Evolutionary conservation across 2,113 vertebrate species (phyloP).

Genomic region (Cheirogaleus medius): DNA sequence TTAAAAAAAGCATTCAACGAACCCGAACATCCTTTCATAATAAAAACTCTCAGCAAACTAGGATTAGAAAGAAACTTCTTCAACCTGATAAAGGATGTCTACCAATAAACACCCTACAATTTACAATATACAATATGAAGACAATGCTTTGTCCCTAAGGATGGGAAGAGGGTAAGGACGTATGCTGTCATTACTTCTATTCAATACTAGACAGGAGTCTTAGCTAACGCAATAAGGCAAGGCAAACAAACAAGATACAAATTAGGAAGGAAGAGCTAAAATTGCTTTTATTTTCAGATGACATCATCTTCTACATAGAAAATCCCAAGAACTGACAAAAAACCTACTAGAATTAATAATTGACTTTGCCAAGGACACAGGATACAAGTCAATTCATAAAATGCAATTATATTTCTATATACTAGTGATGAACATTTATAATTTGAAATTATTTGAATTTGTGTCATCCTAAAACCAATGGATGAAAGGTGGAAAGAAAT

Average conservation of each 20-base stretch:
- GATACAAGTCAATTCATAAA: neutral
- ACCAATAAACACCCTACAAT: neutral
- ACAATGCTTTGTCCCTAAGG: neutral
- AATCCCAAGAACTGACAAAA: neutral
- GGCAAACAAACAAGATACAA: neutral
- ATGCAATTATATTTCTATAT: neutral
- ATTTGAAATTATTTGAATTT: neutral
- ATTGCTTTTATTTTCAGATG: neutral
- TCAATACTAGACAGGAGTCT: neutral
- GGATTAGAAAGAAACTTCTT: neutral
- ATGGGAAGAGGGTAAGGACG: neutral
- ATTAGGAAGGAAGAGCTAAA: neutral
- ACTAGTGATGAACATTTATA: neutral
- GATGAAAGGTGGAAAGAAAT: neutral
- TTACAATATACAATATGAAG: neutral
- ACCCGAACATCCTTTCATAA: neutral
- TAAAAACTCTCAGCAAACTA: neutral
- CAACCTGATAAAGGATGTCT: neutral
- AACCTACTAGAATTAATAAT: neutral
- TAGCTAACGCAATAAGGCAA: neutral
- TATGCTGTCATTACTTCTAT: neutral
- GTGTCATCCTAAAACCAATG: neutral
- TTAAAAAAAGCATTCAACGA: neutral
- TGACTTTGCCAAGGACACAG: neutral
- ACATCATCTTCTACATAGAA: neutral